These are phyloP conservation scores for Stratiomys singularior DNA, from an alignment of 2,888 invertebrate species.

Conservation along the genomic window DNA sequence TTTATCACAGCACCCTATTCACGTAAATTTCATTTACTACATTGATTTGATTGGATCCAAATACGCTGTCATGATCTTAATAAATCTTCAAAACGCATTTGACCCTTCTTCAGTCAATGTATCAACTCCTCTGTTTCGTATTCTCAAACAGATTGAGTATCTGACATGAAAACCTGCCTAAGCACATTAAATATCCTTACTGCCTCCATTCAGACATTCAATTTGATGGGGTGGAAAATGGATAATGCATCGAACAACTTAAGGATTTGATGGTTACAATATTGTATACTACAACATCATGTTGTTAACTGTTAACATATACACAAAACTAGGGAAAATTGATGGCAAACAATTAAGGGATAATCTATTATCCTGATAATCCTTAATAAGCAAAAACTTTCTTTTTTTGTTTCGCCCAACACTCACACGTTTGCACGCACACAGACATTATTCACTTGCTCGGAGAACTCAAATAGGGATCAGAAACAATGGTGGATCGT, in stretches of 20 bases:
- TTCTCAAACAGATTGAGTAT: neutral
- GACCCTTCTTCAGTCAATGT: neutral
- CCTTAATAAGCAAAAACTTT: slow-evolving; percentile 52
- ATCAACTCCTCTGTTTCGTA: neutral
- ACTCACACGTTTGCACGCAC: no score
- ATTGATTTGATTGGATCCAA: slow-evolving; percentile 9
- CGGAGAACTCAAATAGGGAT: no score
- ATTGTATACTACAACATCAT: slow-evolving; percentile 52
- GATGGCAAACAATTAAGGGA: slow-evolving; percentile 53
- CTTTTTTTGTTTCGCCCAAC: slow-evolving; percentile 9
- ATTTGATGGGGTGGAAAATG: slow-evolving; percentile 55
- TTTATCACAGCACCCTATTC: no score
- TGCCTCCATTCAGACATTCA: slow-evolving; percentile 20
- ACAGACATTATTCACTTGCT: no score
- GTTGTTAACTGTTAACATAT: slow-evolving; percentile 53
- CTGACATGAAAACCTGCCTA: neutral
- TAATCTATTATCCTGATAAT: slow-evolving; percentile 53
- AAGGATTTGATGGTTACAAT: slow-evolving; percentile 54
- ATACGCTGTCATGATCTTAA: neutral
- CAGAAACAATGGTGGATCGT: no score
- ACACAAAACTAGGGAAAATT: slow-evolving; percentile 52
- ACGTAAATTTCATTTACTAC: neutral
- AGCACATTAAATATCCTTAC: slow-evolving; percentile 11
- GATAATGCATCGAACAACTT: slow-evolving; percentile 54
- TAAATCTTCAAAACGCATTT: neutral